Percentiles rank a stretch among this genome's conserved stretches.
Conservation (phyloP, 2,113 vertebrate species). For the Hirundichthys speculiger region DNA sequence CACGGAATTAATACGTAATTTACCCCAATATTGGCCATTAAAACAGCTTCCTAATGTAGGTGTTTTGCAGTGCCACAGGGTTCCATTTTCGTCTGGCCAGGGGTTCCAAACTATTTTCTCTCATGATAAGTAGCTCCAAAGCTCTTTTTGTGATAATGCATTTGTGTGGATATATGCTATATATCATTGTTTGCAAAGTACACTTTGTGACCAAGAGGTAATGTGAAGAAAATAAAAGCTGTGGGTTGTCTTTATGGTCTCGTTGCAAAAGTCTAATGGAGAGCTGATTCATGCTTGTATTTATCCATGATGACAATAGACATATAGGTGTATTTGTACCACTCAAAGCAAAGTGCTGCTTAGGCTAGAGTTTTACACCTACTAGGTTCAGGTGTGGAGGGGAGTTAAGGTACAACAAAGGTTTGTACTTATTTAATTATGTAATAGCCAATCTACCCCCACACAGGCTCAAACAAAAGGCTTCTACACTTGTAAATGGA, state of each 20-base stretch:
- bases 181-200: conserved; percentile 52
- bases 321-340: conserved; percentile 57
- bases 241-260: conserved; percentile 66
- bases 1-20: conserved; percentile 64
- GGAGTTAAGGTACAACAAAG: conserved; percentile 64
- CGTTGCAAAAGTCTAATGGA: conserved; percentile 72
- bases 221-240: conserved; percentile 69
- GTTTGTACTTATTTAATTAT: conserved; percentile 56
- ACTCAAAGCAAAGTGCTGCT: conserved; percentile 71
- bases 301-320: conserved; percentile 61
- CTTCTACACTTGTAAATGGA: too few relatives aligned
- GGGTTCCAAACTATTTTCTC: conserved; percentile 32
- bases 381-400: conserved; percentile 66
- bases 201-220: conserved; percentile 51
- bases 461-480: conserved; percentile 35
- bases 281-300: conserved; percentile 68
- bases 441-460: conserved; percentile 51
- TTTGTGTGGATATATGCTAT: conserved; percentile 53
- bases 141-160: conserved; percentile 62
- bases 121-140: conserved; percentile 37
- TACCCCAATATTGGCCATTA: conserved; percentile 46
- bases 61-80: conserved; percentile 45
- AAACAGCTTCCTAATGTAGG: conserved; percentile 38
- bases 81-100: conserved; percentile 27
- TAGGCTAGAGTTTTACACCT: conserved; percentile 69